phyloP scores from a whole-genome alignment of 1,140 invertebrate species.

The Eciton burchellii region DNA sequence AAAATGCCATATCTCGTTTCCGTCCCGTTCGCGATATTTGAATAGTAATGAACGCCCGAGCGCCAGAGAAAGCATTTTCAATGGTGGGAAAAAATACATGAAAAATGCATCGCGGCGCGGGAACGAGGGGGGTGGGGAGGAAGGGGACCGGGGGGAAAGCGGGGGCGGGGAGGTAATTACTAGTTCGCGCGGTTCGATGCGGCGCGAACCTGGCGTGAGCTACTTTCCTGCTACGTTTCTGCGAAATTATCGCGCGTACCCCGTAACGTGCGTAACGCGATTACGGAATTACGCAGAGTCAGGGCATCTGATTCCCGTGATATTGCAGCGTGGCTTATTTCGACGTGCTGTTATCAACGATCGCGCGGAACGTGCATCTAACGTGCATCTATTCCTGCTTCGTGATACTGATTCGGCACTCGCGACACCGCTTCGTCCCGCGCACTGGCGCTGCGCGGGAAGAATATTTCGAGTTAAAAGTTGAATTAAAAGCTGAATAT shows the following conservation, averaged over 20 bases:
- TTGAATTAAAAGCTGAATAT: conserved; percentile 3
- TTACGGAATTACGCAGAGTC: conserved; percentile 39
- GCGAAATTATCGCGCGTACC: conserved; percentile 22
- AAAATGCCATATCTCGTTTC: conserved; percentile 44
- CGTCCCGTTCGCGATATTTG: conserved; percentile 17
- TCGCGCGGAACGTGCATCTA: conserved; percentile 2
- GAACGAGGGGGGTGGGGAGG: no score
- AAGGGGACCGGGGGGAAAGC: no score
- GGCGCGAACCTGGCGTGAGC: conserved; percentile 4
- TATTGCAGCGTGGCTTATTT: conserved; percentile 12
- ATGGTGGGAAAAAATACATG: not conserved
- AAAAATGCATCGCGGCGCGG: not conserved
- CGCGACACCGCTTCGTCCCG: not conserved
- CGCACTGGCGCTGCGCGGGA: not conserved
- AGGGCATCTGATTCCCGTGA: conserved; percentile 29
- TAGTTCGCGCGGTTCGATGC: conserved; percentile 22
- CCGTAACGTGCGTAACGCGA: conserved; percentile 21
- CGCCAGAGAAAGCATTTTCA: conserved; percentile 25
- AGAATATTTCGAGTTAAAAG: not conserved
- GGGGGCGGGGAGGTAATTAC: no score
- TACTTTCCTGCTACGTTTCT: conserved; percentile 10
- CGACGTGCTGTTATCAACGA: conserved; percentile 6
- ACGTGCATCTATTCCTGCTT: not conserved
- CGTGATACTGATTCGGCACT: not conserved
- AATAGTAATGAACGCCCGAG: conserved; percentile 44